Conservation (phyloP, 2,888 invertebrate species). For the Caenorhabditis plicata region DNA sequence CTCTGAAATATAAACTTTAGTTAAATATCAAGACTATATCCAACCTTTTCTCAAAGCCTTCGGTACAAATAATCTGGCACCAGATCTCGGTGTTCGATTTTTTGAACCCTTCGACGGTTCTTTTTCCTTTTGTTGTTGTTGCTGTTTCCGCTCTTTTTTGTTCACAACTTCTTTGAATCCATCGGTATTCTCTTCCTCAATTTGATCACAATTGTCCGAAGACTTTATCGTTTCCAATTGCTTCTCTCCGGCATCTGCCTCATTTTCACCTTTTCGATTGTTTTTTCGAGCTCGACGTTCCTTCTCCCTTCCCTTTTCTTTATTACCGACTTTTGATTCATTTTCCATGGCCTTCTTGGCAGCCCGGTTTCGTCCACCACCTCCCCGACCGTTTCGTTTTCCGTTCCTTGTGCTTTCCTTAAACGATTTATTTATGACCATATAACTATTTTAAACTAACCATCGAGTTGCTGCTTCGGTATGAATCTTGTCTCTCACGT, state of each 20-base stretch:
- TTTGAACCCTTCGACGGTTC: conserved; percentile 4
- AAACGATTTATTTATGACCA: no score
- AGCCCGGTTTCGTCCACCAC: conserved; percentile 6
- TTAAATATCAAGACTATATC: not conserved
- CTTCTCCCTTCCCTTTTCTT: no score
- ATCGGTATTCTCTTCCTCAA: conserved; percentile 12
- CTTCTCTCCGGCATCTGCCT: conserved; percentile 6
- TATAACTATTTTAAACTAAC: no score
- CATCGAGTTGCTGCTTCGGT: no score
- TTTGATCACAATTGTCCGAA: no score
- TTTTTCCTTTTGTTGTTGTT: conserved; percentile 3
- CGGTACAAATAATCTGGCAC: conserved; percentile 22
- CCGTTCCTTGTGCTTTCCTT: conserved; percentile 6
- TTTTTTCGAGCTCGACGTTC: no score
- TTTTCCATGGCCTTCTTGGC: conserved; percentile 12
- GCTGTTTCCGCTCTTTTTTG: conserved; percentile 27
- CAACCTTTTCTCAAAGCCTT: conserved; percentile 26
- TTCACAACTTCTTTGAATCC: conserved; percentile 19
- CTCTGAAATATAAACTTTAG: conserved; percentile 4
- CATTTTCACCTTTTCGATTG: conserved; percentile 12
- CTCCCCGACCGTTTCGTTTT: conserved; percentile 1
- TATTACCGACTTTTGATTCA: not conserved
- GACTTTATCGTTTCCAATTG: not conserved
- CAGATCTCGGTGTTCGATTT: conserved; percentile 14
- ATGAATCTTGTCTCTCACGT: no score